Conservation (phyloP, 2,113 vertebrate species). For the Macrotus californicus region DNA sequence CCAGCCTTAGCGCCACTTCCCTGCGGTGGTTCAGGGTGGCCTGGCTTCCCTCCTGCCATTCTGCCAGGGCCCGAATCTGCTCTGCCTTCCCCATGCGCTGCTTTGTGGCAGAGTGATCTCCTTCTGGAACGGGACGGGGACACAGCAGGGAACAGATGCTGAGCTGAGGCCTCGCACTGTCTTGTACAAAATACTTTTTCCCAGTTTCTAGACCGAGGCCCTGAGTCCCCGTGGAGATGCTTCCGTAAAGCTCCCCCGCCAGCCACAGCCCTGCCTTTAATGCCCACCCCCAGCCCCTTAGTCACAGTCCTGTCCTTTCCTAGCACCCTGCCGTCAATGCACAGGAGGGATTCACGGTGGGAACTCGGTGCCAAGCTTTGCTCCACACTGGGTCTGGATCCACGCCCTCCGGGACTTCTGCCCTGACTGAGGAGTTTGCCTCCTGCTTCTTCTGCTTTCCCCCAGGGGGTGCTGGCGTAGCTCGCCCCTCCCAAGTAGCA, state of each 20-base stretch:
- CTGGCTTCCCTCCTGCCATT: not conserved
- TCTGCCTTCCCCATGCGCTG: not conserved
- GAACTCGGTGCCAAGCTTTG: not conserved
- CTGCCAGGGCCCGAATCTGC: not conserved
- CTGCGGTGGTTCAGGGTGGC: not conserved
- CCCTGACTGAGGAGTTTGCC: not conserved
- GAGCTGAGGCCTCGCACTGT: not conserved
- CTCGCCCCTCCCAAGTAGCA: not conserved
- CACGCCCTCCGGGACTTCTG: not conserved
- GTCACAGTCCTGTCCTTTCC: not conserved
- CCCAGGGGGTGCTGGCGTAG: not conserved
- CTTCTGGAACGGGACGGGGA: not conserved
- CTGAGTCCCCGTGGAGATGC: not conserved
- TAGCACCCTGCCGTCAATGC: not conserved
- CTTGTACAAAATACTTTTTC: not conserved
- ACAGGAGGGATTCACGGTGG: not conserved
- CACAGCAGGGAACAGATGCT: not conserved
- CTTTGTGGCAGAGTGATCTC: not conserved
- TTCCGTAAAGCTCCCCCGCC: not conserved
- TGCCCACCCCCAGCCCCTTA: not conserved
- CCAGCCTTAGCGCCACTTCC: not conserved
- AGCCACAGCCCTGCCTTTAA: not conserved
- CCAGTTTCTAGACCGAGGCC: not conserved
- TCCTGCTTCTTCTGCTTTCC: not conserved
- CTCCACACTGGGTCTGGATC: not conserved